phyloP scores from a whole-genome alignment of 2,888 invertebrate species.

The Psylliodes chrysocephalus region DNA sequence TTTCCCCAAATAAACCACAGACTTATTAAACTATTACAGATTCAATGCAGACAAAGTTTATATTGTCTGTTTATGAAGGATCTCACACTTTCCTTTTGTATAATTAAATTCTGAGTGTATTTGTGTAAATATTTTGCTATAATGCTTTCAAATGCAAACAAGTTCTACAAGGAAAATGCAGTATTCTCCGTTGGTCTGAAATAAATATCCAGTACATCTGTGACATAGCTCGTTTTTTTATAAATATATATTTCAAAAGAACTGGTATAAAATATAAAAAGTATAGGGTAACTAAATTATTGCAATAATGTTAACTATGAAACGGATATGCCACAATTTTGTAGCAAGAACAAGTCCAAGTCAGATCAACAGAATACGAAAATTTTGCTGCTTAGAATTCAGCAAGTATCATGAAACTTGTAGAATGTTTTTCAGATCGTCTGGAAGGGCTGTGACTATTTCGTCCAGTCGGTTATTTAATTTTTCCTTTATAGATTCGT shows the following conservation, averaged over 20 bases:
- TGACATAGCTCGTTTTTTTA: not conserved
- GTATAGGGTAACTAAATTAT: slow-evolving; percentile 10
- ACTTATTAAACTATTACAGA: not conserved
- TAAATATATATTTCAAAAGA: slow-evolving; percentile 2
- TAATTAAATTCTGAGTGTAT: no score
- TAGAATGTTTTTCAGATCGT: slow-evolving; percentile 86
- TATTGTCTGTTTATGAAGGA: not conserved
- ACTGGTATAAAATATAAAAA: slow-evolving; percentile 3
- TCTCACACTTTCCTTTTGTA: no score
- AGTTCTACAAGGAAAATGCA: no score
- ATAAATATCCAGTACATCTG: slow-evolving; percentile 1
- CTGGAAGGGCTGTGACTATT: slow-evolving; percentile 84
- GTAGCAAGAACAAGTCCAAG: not conserved
- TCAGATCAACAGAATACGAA: slow-evolving; percentile 16
- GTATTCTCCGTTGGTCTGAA: no score
- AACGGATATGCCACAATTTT: slow-evolving; percentile 23
- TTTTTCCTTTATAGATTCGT: slow-evolving; percentile 74
- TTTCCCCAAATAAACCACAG: not conserved
- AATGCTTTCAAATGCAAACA: no score
- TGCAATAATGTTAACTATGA: slow-evolving; percentile 18
- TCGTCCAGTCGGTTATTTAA: slow-evolving; percentile 78
- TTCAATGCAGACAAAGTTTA: not conserved
- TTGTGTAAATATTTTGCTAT: no score
- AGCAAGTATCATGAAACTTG: slow-evolving; percentile 65
- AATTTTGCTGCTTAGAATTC: slow-evolving; percentile 22